Base-by-base conservation (phyloP, 2,888 invertebrate genomes). In the Hypena proboscidalis region DNA sequence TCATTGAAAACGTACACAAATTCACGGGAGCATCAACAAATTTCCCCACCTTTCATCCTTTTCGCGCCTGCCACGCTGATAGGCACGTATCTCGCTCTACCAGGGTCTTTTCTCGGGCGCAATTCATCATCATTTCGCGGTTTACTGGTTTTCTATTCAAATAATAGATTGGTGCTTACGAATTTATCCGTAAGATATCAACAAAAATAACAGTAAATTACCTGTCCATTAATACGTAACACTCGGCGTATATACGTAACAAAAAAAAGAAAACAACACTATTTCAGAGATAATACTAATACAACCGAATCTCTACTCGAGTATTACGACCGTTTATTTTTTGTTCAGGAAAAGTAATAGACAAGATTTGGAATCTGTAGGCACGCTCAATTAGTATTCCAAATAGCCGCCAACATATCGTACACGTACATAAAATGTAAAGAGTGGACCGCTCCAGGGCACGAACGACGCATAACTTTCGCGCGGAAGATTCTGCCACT, bases 121-220 rank as follows among this genome's bases (percentile, higher is more conserved):
- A 81, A 91, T 91, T 91, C 90, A 91, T 91, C 91, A 91, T 91
- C 87, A 80, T 91, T 91, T 90, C 83, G 83, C 91, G 90, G 87
- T 89, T 90, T 85, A 80, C 80, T 90, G 91, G 77, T 81, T 88
- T 86, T 83, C 83, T 78, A 91, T 91, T 90, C 85, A 90, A 72
- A 77, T 62, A 64, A 68, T 64, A 66, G 68, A 74, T 77, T 69
- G 71, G 63, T 63, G 68, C 62, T 67, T 67, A 62, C 63, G 63
- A 61, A 64, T 50, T 65, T 67, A 70, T 64, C 60, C 58, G 61
- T 56, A 63, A 58, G 39, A 38, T 61, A 48, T 58, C 41, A 51
- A 58, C 52, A 55, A 61, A 52, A 57, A 62, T n/a, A n/a, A n/a
- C n/a, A 62, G 60, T 58, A 55, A 49, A 52, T 63, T 42, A 53